Base-by-base conservation (phyloP, 2,113 vertebrate species). In the Onychostoma macrolepis region DNA sequence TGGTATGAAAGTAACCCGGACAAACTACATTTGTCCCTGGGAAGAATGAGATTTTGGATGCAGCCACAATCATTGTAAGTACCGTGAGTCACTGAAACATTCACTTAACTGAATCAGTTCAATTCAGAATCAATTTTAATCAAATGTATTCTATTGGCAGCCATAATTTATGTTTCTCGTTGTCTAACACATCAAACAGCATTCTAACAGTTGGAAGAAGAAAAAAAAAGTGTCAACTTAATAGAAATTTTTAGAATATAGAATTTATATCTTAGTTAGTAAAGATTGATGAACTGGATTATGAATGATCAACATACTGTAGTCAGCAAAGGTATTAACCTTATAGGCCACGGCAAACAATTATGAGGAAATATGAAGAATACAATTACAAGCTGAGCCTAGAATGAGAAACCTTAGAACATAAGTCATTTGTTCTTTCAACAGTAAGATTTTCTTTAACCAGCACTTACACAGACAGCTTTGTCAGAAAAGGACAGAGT, bases 361-460 rank as follows among this genome's bases (percentile, higher is more conserved):
- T 33, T 69, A 33, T 17, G 6, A 67, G 65, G 13, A 33, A 17
- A 67, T 33, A 17, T 75, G 38, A 75, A 21, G n/a, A n/a, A 41
- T 28, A 65, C 26, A 30, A 36, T 45, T 36, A 48, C n/a, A 36
- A 61, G 12, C 24, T 71, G 41, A 76, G 41, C 43, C 58, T 50
- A 78, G 13, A 78, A n/a, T 45, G 15, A 50, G 77, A 88, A 80
- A 75, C 19, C 11, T 28, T 61, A 24, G 12, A n/a, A 85, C 24
- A 67, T 21, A 80, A 61, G 56, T 12, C 38, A n/a, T 74, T 43
- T 81, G 41, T 85, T 58, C 28, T 80, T 81, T 85, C 30, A 74
- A 11, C 12, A 30, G 24, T 61, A 76, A 48, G 21, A 43, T 65
- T 82, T 76, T 83, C 71, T 12, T 67, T 79, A n/a, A 82, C 43